Evolutionary conservation across 2,113 vertebrate species (phyloP).

Genomic region (Phylloscopus trochilus): DNA sequence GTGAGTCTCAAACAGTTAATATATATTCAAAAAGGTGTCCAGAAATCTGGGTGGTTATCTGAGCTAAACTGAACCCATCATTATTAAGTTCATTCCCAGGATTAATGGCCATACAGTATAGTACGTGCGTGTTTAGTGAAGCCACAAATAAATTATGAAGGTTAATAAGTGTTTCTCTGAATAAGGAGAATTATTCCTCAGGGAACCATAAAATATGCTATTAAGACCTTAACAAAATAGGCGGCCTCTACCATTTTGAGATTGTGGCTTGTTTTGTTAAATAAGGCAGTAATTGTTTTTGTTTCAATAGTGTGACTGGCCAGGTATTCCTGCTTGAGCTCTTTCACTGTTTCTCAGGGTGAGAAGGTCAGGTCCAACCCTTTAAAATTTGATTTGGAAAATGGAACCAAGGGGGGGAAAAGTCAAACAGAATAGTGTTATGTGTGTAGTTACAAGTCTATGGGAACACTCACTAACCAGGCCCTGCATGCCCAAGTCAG

Average conservation of each 20-base stretch:
- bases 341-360: slow-evolving; percentile 55
- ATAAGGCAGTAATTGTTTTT: slow-evolving; percentile 62
- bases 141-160: slow-evolving; percentile 64
- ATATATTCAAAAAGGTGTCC: slow-evolving; percentile 3
- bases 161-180: slow-evolving; percentile 55
- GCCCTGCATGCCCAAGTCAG: not conserved
- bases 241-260: slow-evolving; percentile 51
- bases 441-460: not conserved
- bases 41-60: slow-evolving; percentile 62
- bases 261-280: slow-evolving; percentile 67
- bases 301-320: slow-evolving; percentile 46
- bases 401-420: not conserved
- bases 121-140: slow-evolving; percentile 42
- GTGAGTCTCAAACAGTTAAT: not conserved
- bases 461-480: not conserved
- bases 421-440: slow-evolving; percentile 20
- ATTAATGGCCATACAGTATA: slow-evolving; percentile 48
- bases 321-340: slow-evolving; percentile 46
- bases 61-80: slow-evolving; percentile 43
- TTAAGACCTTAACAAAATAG: slow-evolving; percentile 57
- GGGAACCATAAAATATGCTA: slow-evolving; percentile 47
- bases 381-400: slow-evolving; percentile 70
- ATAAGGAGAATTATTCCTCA: slow-evolving; percentile 56
- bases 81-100: slow-evolving; percentile 64
- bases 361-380: slow-evolving; percentile 33